Conservation (phyloP, 2,888 invertebrate species). For the Dryocosmus kuriphilus region DNA sequence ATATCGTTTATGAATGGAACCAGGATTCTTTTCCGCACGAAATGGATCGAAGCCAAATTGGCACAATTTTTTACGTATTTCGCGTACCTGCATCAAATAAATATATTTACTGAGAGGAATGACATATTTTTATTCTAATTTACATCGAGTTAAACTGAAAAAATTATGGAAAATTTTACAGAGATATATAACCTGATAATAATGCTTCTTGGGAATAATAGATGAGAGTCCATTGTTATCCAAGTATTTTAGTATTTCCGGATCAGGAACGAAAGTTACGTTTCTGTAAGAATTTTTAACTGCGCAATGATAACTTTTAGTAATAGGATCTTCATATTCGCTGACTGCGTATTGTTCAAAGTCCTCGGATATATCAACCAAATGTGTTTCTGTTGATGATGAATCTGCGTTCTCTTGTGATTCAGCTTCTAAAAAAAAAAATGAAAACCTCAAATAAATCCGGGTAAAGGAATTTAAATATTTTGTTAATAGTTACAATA, state of each 20-base stretch:
- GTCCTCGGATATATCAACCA: conserved; percentile 59
- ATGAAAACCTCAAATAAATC: neutral
- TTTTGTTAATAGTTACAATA: neutral
- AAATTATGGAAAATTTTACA: neutral
- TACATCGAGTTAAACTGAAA: neutral
- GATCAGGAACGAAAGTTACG: conserved; percentile 55
- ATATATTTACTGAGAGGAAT: neutral
- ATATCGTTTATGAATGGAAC: conserved; percentile 61
- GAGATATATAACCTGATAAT: conserved; percentile 52
- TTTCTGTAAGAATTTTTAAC: conserved; percentile 53
- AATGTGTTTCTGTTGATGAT: conserved; percentile 2
- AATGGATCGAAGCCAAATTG: conserved; percentile 62
- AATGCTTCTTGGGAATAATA: conserved; percentile 40
- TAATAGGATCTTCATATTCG: conserved; percentile 58
- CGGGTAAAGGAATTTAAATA: no score
- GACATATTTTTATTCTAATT: neutral
- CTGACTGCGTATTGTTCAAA: conserved; percentile 61
- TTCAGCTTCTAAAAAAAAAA: neutral
- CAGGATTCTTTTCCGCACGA: conserved; percentile 46
- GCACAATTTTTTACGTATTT: conserved; percentile 60
- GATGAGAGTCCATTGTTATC: conserved; percentile 55
- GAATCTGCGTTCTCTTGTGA: neutral
- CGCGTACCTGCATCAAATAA: conserved; percentile 52
- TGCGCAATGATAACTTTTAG: conserved; percentile 59
- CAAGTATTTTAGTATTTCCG: conserved; percentile 53